phyloP scores from a whole-genome alignment of 2,113 vertebrate genomes.

The Thunnus thynnus region DNA sequence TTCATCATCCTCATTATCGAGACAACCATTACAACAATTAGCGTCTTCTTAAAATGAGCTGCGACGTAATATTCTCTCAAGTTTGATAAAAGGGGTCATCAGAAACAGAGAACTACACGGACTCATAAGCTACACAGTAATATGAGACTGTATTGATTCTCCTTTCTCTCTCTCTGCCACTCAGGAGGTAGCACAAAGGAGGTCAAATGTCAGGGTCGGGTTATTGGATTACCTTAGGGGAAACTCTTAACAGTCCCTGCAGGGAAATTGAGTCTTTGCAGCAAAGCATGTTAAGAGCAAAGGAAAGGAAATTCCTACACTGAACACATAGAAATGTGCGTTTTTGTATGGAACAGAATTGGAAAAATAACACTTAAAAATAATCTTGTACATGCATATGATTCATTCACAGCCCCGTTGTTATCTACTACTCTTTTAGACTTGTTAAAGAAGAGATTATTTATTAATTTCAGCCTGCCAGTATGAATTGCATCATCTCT shows the following conservation, averaged over 20 bases:
- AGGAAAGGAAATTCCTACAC: constrained; percentile 26
- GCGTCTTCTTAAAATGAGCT: constrained; percentile 26
- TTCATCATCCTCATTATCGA: constrained; percentile 31
- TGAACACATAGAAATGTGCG: neutral
- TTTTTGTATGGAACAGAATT: neutral
- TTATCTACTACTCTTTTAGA: neutral
- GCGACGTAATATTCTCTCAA: constrained; percentile 11
- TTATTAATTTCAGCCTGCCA: constrained; percentile 48
- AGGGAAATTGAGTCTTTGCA: constrained; percentile 8
- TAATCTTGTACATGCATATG: neutral
- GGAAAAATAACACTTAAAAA: neutral
- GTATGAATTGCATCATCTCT: constrained; percentile 54
- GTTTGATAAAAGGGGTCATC: constrained; percentile 24
- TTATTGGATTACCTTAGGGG: constrained; percentile 25
- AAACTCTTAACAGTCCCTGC: constrained; percentile 14
- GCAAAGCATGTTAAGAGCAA: neutral
- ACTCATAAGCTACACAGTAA: neutral
- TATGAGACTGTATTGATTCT: constrained; percentile 33
- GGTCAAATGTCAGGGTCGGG: constrained; percentile 33
- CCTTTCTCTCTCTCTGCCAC: neutral
- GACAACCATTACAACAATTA: constrained; percentile 15
- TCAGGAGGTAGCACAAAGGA: neutral
- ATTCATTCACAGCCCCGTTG: neutral
- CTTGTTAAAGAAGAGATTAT: constrained; percentile 10
- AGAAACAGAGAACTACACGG: constrained; percentile 10